Evolutionary conservation across 1,140 invertebrate genomes (phyloP).

Genomic region (Telenomus remus): DNA sequence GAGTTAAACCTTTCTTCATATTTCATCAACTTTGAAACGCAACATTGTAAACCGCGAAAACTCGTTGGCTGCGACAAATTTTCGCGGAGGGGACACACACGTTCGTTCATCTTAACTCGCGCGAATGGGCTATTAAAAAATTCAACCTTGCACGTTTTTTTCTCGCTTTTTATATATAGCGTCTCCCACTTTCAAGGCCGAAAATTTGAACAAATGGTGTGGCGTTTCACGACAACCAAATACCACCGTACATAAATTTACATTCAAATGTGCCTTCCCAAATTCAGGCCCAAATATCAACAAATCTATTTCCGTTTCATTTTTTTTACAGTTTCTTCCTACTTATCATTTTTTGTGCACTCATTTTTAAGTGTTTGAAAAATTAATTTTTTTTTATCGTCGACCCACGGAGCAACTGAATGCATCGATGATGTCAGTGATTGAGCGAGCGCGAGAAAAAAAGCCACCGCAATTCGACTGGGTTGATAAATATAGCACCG

Average conservation of each 20-base stretch:
- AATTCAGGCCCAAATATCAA: background rate
- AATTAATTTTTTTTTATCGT: background rate
- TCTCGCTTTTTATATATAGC: slow-evolving; percentile 27
- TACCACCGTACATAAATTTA: slow-evolving; percentile 1
- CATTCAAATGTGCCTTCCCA: background rate
- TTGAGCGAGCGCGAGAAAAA: slow-evolving; percentile 12
- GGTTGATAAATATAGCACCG: slow-evolving; percentile 35
- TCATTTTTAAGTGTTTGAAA: no score
- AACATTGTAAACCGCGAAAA: slow-evolving; percentile 25
- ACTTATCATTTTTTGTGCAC: no score
- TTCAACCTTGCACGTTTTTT: slow-evolving; percentile 16
- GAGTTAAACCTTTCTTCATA: no score
- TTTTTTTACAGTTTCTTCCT: no score
- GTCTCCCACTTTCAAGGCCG: slow-evolving; percentile 22
- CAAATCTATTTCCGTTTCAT: background rate
- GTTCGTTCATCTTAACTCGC: slow-evolving; percentile 26
- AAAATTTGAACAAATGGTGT: slow-evolving; percentile 15
- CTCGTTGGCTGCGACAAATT: slow-evolving; percentile 18
- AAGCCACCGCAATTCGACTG: slow-evolving; percentile 29
- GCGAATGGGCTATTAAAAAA: slow-evolving; percentile 28
- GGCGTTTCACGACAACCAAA: background rate
- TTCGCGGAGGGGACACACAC: slow-evolving; percentile 9
- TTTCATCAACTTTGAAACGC: no score
- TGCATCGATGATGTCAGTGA: slow-evolving; percentile 45
- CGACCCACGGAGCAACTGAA: slow-evolving; percentile 32